Evolutionary conservation across 2,797 vertebrate genomes (phyloP).

Genomic region (Falco biarmicus): DNA sequence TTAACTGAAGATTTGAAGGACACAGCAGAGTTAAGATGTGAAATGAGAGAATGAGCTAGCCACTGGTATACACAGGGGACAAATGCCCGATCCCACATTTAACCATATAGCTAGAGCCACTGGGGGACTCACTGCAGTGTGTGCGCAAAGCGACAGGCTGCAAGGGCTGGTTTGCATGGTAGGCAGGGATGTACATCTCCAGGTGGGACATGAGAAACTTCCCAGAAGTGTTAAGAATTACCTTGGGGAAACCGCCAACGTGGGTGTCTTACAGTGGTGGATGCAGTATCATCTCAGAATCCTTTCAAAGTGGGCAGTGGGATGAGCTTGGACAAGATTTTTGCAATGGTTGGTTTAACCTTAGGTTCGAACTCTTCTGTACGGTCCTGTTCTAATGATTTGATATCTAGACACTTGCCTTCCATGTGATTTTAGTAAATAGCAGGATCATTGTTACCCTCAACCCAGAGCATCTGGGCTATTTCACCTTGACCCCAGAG

Average conservation of each 20-base stretch:
- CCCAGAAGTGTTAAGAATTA: not conserved
- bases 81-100: not conserved
- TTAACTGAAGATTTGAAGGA: not conserved
- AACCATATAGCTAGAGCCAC: rapidly evolving
- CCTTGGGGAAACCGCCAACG: rapidly evolving
- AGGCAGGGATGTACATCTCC: rapidly evolving
- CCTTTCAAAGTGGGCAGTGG: not conserved
- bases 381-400: not conserved
- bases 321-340: not conserved
- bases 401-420: not conserved
- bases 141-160: not conserved
- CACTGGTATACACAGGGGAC: rapidly evolving
- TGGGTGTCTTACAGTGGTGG: not conserved
- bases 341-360: not conserved
- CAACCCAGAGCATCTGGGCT: not conserved
- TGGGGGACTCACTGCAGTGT: not conserved
- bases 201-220: not conserved
- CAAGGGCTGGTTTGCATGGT: not conserved
- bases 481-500: not conserved
- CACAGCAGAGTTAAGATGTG: not conserved
- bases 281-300: not conserved
- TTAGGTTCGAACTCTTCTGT: not conserved
- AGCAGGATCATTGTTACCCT: not conserved
- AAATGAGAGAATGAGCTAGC: not conserved
- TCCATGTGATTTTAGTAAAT: not conserved